Evolutionary conservation across 2,113 vertebrate species (phyloP), one percentile per base, ranked within the genome.

Genomic region (Hylia prasina): DNA sequence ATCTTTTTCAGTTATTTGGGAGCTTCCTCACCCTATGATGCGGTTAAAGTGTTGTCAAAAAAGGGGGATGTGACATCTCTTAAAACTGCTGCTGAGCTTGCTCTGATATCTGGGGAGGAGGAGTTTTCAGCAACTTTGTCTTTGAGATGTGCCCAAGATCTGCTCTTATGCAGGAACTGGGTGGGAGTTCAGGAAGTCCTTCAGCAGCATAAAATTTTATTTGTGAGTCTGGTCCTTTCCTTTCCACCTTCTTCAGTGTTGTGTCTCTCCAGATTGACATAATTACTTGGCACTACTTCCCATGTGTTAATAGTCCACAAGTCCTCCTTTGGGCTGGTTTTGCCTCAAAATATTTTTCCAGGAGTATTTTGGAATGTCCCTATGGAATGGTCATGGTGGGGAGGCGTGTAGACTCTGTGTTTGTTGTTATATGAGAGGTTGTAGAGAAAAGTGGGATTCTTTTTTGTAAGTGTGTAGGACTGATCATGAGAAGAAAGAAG

Each of bases 41-140:
- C 99, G 1, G 99, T 98, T 70, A 99, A 99, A 96, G 98, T 99
- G 58, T 90, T 99, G 77, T 97, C 99, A 76, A 99, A 98, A 97
- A 99, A 99, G 94, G 99, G 98, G 7, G 99, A 99, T 30, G 72
- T 97, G 30, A 13, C 95, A 9, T 99, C 99, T 2, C 98, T 99
- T 50, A 98, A 96, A 96, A 95, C 98, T 0, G 99, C 99, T 2
- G 98, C 99, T 7, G 96, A 96, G 53, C 33, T 99, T 71, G 99
- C 99, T 0, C 90, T 96, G 13, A 79, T 99, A 18, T 96, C 96
- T 2, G 99, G 99, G 50, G 99, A 99, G 73, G 93, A 82, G 0
- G 97, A 98, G 40, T 94, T 99, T 93, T 98, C 99, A 9, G 97
- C 98, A 77, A 98, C 98, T 1, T 98, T 99, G 87, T 98, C 99